Evolutionary conservation across 2,113 vertebrate species (phyloP).

Genomic region (Scopus umbretta): DNA sequence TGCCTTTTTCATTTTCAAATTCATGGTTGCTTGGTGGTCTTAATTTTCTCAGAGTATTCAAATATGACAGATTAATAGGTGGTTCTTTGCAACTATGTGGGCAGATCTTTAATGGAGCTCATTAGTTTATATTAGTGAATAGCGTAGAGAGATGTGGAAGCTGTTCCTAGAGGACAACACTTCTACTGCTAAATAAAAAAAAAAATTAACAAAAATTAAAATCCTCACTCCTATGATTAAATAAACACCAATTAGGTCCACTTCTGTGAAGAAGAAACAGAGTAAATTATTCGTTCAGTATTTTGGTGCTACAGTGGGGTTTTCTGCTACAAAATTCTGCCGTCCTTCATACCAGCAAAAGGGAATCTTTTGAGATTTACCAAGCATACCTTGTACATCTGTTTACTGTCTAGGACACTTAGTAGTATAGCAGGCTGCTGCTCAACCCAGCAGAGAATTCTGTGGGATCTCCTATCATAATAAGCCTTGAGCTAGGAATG

Average conservation of each 20-base stretch:
- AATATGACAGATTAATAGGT: conserved; percentile 58
- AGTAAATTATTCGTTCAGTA: conserved; percentile 33
- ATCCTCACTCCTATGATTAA: not conserved
- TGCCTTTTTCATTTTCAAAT: conserved; percentile 14
- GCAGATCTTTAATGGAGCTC: conserved; percentile 63
- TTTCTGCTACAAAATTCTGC: conserved; percentile 39
- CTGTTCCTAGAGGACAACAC: conserved; percentile 15
- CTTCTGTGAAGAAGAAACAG: not conserved
- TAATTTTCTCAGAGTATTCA: conserved; percentile 33
- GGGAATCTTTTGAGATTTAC: not conserved
- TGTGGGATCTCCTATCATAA: not conserved
- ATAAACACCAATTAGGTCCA: conserved; percentile 12
- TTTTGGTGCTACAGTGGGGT: not conserved
- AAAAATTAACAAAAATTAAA: not conserved
- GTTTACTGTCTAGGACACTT: conserved; percentile 34
- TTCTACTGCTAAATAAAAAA: not conserved
- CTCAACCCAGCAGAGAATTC: not conserved
- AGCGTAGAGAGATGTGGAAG: not conserved
- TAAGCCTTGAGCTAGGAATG: conserved; percentile 18
- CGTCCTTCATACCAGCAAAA: conserved; percentile 13
- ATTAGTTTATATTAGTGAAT: conserved; percentile 67
- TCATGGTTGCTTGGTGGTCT: conserved; percentile 20
- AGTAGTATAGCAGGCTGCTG: not conserved
- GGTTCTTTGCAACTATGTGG: conserved; percentile 52
- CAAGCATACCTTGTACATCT: conserved; percentile 22